phyloP scores from a whole-genome alignment of 2,797 vertebrate genomes.

The Alectoris magna region DNA sequence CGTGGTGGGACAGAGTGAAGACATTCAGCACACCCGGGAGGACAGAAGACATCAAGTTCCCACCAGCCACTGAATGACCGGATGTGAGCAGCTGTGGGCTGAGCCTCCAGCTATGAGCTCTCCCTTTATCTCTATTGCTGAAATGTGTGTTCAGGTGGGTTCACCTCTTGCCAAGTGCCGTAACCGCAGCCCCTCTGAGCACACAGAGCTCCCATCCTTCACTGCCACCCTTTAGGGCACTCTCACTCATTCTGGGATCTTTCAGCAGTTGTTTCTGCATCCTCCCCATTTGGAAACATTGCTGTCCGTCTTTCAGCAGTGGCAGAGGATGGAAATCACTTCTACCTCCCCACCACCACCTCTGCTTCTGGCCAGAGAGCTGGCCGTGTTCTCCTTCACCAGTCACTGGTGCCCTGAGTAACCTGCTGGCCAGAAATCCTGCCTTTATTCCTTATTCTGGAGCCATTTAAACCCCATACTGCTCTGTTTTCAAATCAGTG shows the following conservation, averaged over 20 bases:
- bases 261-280: neutral
- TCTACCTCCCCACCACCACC: neutral
- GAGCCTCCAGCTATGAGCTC: neutral
- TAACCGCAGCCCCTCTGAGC: neutral
- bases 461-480: neutral
- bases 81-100: neutral
- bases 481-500: neutral
- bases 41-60: neutral
- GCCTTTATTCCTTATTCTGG: neutral
- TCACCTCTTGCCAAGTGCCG: neutral
- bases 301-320: neutral
- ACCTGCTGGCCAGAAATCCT: neutral
- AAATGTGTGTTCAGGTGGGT: neutral
- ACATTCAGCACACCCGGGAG: neutral
- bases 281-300: rapidly evolving
- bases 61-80: neutral
- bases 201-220: neutral
- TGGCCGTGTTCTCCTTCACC: neutral
- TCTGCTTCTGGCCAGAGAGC: neutral
- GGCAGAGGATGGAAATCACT: neutral
- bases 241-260: neutral
- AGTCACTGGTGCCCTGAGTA: rapidly evolving
- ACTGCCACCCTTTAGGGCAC: neutral
- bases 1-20: neutral
- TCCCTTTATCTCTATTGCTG: neutral